Evolutionary conservation across 2,888 invertebrate species (phyloP), one percentile per base, ranked within the genome.

Genomic region (Metellina segmentata): DNA sequence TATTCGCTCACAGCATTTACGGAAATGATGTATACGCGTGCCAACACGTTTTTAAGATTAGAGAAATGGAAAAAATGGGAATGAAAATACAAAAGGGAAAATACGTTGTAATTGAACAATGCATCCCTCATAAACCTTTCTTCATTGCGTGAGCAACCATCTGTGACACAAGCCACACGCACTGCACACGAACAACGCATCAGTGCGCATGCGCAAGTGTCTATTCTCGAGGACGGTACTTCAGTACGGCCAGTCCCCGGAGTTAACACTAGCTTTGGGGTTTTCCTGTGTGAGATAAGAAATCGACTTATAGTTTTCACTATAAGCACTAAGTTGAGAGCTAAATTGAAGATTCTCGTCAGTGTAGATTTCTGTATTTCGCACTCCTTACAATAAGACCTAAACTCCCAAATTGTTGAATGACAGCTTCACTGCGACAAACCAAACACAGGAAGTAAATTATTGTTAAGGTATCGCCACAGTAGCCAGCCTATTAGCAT

Each of bases 51-150:
- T 77, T 83, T 71, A 81, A 91, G 53, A 86, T 86, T 75, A 81
- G 77, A 71, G 81, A 72, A 79, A 70, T 85, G 79, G 34, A 81
- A 52, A 81, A 88, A 85, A 69, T 48, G 49, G 61, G 53, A 49
- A 79, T 49, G 53, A 53, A 69, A 70, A 48, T 51, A 86, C 75
- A 86, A 78, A 91, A 16, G 61, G 49, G 48, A 87, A 78, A 89
- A 86, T 81, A 91, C 91, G 87, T 87, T 87, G 82, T 91, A 91
- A 91, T 91, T 91, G 91, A 91, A 91, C 91, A 91, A 91, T 82
- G 91, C 83, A 77, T 61, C 72, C 0, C 71, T 83, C 87, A 83
- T 91, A 91, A 91, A 91, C 91, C 74, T 87, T 83, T 75, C 83
- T 61, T 77, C 51, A 74, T 78, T 87, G 87, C 91, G 91, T 91